phyloP scores from a whole-genome alignment of 1,140 invertebrate genomes.

The Bombus superbus region DNA sequence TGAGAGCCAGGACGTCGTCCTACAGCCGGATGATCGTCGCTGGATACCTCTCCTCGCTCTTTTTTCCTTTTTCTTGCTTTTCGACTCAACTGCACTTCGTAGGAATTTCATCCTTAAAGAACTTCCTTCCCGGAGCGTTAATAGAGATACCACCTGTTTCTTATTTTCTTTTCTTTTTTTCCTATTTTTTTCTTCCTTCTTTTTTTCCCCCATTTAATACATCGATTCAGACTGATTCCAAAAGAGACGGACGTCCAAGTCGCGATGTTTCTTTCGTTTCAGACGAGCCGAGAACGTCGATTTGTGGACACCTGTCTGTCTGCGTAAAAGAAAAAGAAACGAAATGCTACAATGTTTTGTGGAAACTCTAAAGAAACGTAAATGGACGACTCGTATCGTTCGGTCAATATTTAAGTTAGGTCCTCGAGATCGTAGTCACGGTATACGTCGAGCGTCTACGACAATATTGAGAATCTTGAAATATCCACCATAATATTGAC shows the following conservation, averaged over 20 bases:
- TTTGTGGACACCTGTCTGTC: fast-evolving
- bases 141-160: not conserved
- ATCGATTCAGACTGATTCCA: no score
- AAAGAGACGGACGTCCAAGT: not conserved
- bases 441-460: no score
- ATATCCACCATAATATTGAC: no score
- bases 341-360: no score
- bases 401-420: no score
- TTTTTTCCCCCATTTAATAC: no score
- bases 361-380: fast-evolving
- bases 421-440: no score
- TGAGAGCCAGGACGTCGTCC: slow-evolving; percentile 38
- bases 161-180: not conserved
- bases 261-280: not conserved
- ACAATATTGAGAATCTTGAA: no score
- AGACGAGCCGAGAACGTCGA: not conserved
- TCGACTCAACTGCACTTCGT: not conserved
- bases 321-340: not conserved
- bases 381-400: no score
- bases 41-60: slow-evolving; percentile 22
- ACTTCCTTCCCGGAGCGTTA: not conserved
- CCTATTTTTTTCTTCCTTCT: no score
- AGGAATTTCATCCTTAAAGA: not conserved
- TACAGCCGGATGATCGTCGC: slow-evolving; percentile 40
- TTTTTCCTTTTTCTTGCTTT: not conserved